Evolutionary conservation across 2,888 invertebrate species (phyloP), one percentile per base, ranked within the genome.

Genomic region (Drepanosiphum platanoidis): DNA sequence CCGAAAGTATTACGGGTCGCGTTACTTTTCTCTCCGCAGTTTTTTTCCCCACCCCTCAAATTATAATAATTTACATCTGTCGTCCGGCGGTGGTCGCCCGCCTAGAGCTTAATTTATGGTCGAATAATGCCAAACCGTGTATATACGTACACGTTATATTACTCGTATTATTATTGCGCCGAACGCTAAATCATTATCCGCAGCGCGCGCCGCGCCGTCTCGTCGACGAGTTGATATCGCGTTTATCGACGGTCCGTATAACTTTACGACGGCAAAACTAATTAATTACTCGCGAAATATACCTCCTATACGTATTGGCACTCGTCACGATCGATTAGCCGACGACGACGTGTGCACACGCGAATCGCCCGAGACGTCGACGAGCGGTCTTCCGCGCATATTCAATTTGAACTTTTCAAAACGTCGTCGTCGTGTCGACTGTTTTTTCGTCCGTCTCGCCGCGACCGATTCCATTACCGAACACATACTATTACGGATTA

Each of bases 1-100:
- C 42, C n/a, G 8, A 8, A 72, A 15, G 42, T 15, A 52, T n/a
- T n/a, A n/a, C n/a, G 30, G 42, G 8, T 46, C 18, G n/a, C n/a
- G 9, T 22, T 72, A 72, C 30, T 72, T 72, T 46, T 72, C 42
- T 71, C 71, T 39, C 18, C 52, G 42, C 1, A 36, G 39, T 71
- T 71, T 27, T 71, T 71, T 22, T 15, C 27, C 4, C 18, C 30
- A 1, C 2, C 52, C 22, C 18, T 52, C 1, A 22, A n/a, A n/a
- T n/a, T n/a, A n/a, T 52, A 52, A 52, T 30, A 42, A 30, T 72
- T 30, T 46, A 72, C 42, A 72, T 46, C 1, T 27, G 71, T 27
- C 39, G 52, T 18, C 4, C 39, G 8, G 27, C 9, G 5, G 27
- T 36, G 15, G 3, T 46, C n/a, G 27, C 39, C 27, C 30, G 30